Evolutionary conservation across 2,888 invertebrate species (phyloP), one percentile per base, ranked within the genome.

Genomic region (Harpagoxenus sublaevis): DNA sequence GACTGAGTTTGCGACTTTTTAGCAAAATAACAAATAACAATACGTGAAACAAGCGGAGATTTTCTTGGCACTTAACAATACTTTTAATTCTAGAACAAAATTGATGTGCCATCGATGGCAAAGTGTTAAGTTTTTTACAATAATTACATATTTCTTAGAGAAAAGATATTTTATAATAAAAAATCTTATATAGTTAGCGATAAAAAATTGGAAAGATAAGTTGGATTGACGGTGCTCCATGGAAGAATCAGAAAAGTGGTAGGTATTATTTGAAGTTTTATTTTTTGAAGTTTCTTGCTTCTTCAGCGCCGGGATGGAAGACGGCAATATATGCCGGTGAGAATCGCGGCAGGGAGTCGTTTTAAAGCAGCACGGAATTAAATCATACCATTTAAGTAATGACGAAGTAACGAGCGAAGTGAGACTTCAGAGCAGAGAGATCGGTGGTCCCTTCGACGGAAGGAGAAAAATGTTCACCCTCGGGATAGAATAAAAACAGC

Each of bases 391-490:
- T 53, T 68, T 90, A 23, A 23, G 23, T 23, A 90, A 89, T 83
- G 87, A 86, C 71, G 42, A 83, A 78, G 82, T 79, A 88, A 89
- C 77, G 84, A 87, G 86, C 81, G 42, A 75, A 86, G 83, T 75
- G 81, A 82, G 87, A 85, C 82, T 90, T 83, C 48, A 31, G 45
- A 62, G 35, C 79, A 77, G 65, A 42, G n/a, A 62, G 42, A 42
- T 48, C 71, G 35, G 35, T 15, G 53, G 8, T 42, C 23, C 15
- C 10, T 51, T 23, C 23, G 28, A 18, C 1, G 18, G 12, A 3
- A 77, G 8, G 2, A 23, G 12, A 66, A 53, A 66, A 66, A 53
- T 28, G 53, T 23, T 77, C 39, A 18, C 39, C 23, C 51, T 65
- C 53, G 39, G 39, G 51, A 66, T 66, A 53, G 18, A 53, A 42